Evolutionary conservation across 1,140 invertebrate genomes (phyloP).

Genomic region (Drosophila ogumai): DNA sequence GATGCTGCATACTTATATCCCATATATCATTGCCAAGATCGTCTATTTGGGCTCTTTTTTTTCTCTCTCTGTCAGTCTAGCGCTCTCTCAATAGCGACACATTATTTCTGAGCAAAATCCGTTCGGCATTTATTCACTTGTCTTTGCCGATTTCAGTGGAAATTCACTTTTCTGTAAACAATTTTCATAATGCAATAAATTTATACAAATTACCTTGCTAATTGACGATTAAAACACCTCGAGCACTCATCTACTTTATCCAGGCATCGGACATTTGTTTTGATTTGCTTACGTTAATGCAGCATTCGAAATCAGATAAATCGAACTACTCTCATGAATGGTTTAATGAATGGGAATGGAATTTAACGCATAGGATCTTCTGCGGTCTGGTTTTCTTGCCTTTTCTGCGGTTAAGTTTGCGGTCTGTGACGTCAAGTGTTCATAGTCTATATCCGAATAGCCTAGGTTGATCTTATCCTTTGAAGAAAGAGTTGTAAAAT

Average conservation of each 20-base stretch:
- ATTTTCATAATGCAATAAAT: conserved; percentile 64
- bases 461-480: background rate
- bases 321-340: conserved; percentile 42
- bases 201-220: conserved; percentile 56
- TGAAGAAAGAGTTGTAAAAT: conserved; percentile 4
- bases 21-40: conserved; percentile 51
- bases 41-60: conserved; percentile 20
- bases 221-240: conserved; percentile 58
- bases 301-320: conserved; percentile 20
- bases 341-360: conserved; percentile 33
- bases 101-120: conserved; percentile 25
- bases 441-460: background rate
- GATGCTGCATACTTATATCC: conserved; percentile 21
- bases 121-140: conserved; percentile 32
- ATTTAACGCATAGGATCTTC: conserved; percentile 1
- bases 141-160: conserved; percentile 24
- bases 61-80: conserved; percentile 2
- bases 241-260: conserved; percentile 34
- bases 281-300: conserved; percentile 47
- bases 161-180: conserved; percentile 48
- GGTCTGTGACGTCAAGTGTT: conserved; percentile 36
- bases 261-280: conserved; percentile 54
- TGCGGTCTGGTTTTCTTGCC: conserved; percentile 6
- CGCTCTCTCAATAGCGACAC: conserved; percentile 26
- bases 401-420: conserved; percentile 6